These are phyloP conservation scores for Paguma larvata DNA, from an alignment of 2,797 vertebrate species.

Conservation along the genomic window DNA sequence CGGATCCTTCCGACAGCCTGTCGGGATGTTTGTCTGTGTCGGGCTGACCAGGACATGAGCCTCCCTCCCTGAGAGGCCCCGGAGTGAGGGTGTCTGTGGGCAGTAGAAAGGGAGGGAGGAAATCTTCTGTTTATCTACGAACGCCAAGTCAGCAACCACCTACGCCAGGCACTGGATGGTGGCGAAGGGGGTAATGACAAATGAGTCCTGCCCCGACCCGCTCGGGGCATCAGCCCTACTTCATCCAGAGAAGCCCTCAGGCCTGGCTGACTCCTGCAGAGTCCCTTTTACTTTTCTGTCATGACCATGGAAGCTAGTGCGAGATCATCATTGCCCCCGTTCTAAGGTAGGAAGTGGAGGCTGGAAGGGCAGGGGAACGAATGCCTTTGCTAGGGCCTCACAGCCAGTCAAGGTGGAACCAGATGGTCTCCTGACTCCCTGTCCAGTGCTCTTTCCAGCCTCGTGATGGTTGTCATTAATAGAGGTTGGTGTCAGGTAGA, in stretches of 20 bases:
- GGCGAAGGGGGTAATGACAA: neutral
- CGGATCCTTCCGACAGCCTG: neutral
- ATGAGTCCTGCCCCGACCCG: rapidly evolving
- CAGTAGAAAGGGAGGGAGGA: rapidly evolving
- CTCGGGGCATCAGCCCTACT: neutral
- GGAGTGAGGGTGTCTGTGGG: neutral
- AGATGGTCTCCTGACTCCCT: neutral
- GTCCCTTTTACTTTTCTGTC: neutral
- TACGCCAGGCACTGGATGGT: neutral
- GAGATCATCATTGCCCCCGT: neutral
- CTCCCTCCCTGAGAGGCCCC: neutral
- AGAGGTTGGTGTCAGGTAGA: neutral
- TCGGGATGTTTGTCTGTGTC: rapidly evolving
- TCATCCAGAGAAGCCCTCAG: neutral
- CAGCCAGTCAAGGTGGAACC: too few relatives aligned
- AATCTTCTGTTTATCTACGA: neutral
- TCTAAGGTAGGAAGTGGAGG: neutral
- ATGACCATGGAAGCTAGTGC: neutral
- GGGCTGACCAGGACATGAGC: neutral
- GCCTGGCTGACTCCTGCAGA: neutral
- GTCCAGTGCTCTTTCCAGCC: neutral
- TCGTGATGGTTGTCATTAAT: neutral
- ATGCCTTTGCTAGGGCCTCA: neutral
- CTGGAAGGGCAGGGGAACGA: neutral
- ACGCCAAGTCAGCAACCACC: rapidly evolving